Conservation (phyloP, 2,888 invertebrate species). For the Branchipolynoe longqiensis region DNA sequence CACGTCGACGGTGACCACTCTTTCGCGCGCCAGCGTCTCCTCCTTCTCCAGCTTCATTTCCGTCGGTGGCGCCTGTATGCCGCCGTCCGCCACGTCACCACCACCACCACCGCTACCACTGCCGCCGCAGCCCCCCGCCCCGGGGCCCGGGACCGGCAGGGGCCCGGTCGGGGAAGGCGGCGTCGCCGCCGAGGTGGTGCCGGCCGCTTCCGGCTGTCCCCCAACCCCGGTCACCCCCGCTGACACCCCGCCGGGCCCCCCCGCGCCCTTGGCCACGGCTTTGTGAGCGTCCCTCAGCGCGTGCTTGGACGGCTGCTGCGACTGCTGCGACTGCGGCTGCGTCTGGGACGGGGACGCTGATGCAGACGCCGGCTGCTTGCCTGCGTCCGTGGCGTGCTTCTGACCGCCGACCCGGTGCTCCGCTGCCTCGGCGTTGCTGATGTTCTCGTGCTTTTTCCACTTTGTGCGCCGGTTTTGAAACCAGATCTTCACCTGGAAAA, state of each 20-base stretch:
- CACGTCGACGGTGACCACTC: slow-evolving; percentile 48
- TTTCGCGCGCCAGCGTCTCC: slow-evolving; percentile 13
- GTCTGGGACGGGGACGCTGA: slow-evolving; percentile 65
- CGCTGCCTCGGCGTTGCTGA: slow-evolving; percentile 92
- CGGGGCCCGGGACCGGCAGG: background rate
- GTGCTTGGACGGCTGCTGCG: slow-evolving; percentile 2
- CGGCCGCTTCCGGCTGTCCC: background rate
- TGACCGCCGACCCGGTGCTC: slow-evolving; percentile 87
- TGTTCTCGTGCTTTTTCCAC: slow-evolving; percentile 96
- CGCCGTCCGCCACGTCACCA: background rate
- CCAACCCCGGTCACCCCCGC: background rate
- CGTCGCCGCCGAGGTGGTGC: background rate
- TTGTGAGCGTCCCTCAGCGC: background rate
- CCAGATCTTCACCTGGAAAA: slow-evolving; percentile 93
- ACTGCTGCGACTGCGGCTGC: slow-evolving; percentile 25
- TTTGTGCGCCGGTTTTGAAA: slow-evolving; percentile 92
- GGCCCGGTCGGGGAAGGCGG: background rate
- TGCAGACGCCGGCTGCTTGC: slow-evolving; percentile 28
- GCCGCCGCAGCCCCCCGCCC: background rate
- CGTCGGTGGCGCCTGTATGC: background rate
- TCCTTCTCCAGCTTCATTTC: slow-evolving; percentile 21
- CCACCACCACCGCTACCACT: background rate
- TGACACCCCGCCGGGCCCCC: background rate
- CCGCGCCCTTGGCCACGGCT: background rate
- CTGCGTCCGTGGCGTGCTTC: slow-evolving; percentile 67